Conservation (phyloP, 2,113 vertebrate species). For the Falco punctatus region DNA sequence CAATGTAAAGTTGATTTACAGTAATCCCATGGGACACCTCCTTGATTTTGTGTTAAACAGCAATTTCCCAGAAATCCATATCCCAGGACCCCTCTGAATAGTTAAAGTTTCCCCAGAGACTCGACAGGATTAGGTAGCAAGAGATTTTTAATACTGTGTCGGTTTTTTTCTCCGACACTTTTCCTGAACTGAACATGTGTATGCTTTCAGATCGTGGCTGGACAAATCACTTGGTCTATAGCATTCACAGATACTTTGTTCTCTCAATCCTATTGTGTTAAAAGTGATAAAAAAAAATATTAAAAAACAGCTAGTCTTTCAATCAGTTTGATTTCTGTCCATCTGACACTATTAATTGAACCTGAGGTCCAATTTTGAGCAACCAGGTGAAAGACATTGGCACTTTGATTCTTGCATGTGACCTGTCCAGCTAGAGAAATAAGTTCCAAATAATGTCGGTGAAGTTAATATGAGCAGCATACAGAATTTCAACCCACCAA, state of each 20-base stretch:
- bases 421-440: slow-evolving; percentile 16
- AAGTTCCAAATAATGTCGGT: not conserved
- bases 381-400: not conserved
- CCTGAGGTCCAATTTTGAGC: not conserved
- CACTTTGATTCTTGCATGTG: not conserved
- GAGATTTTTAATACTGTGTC: not conserved
- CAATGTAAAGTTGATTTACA: not conserved
- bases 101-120: not conserved
- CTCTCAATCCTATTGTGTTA: not conserved
- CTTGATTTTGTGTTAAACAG: not conserved
- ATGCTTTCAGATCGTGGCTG: not conserved
- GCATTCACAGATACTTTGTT: not conserved
- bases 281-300: not conserved
- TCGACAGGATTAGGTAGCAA: not conserved
- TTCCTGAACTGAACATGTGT: rapidly evolving
- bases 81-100: not conserved
- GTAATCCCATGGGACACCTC: not conserved
- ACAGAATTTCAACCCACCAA: slow-evolving; percentile 35
- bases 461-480: slow-evolving; percentile 10
- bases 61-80: not conserved
- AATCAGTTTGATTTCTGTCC: not conserved
- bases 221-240: not conserved
- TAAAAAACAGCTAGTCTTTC: not conserved
- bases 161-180: rapidly evolving
- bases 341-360: slow-evolving; percentile 8